These are phyloP conservation scores for Haemorhous mexicanus DNA, from an alignment of 2,113 vertebrate genomes.

Conservation along the genomic window DNA sequence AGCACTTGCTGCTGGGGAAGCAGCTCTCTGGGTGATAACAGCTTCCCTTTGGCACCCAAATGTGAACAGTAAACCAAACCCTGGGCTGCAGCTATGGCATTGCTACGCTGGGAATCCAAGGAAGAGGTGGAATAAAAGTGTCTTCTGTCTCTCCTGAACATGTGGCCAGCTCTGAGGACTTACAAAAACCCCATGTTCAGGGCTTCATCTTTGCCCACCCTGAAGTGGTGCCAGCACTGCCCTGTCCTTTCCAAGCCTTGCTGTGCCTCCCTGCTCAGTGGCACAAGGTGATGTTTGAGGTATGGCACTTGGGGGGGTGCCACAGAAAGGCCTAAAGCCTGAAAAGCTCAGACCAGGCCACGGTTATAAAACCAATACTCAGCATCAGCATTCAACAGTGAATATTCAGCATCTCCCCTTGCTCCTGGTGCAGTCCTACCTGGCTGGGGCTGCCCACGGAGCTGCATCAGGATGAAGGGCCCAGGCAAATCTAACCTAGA, in stretches of 20 bases:
- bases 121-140: neutral
- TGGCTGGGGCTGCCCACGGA: neutral
- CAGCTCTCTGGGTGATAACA: neutral
- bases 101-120: rapidly evolving
- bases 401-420: neutral
- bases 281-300: neutral
- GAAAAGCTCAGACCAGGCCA: neutral
- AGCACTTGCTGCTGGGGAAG: neutral
- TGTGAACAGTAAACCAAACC: neutral
- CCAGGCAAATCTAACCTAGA: neutral
- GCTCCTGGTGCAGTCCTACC: neutral
- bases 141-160: neutral
- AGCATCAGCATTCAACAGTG: neutral
- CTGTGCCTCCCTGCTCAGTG: neutral
- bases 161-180: neutral
- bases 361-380: neutral
- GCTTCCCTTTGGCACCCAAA: neutral
- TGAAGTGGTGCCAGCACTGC: neutral
- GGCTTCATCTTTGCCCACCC: neutral
- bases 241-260: neutral
- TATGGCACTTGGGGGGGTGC: rapidly evolving
- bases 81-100: neutral
- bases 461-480: neutral
- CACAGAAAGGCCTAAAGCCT: neutral
- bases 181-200: neutral